phyloP scores from a whole-genome alignment of 2,797 vertebrate genomes.

The Salarias fasciatus region DNA sequence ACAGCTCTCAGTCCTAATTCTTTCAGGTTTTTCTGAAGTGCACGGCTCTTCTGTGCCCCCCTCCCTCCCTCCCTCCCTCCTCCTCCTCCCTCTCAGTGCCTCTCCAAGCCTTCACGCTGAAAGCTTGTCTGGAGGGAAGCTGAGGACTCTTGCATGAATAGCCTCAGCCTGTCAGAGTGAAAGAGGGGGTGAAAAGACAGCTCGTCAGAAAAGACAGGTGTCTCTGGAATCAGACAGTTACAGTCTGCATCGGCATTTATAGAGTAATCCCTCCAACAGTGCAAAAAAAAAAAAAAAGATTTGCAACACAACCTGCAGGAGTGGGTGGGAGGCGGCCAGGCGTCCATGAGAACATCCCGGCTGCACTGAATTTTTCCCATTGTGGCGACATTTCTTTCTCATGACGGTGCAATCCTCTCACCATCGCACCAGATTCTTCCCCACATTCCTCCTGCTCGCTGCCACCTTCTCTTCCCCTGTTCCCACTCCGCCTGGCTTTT shows the following conservation, averaged over 20 bases:
- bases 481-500: slow-evolving; percentile 58
- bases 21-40: slow-evolving; percentile 73
- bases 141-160: slow-evolving; percentile 71
- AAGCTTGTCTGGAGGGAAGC: slow-evolving; percentile 73
- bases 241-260: slow-evolving; percentile 26
- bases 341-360: slow-evolving; percentile 52
- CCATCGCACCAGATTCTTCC: slow-evolving; percentile 58
- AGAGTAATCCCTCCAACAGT: background rate
- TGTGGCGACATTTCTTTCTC: slow-evolving; percentile 49
- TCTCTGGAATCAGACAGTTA: slow-evolving; percentile 39
- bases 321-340: background rate
- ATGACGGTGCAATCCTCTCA: slow-evolving; percentile 46
- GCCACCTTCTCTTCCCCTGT: slow-evolving; percentile 70
- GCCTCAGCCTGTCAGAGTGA: slow-evolving; percentile 61
- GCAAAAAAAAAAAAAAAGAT: slow-evolving; percentile 2
- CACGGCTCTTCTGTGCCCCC: slow-evolving; percentile 42
- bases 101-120: slow-evolving; percentile 66
- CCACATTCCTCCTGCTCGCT: slow-evolving; percentile 63
- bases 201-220: slow-evolving; percentile 74
- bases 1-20: slow-evolving; percentile 71
- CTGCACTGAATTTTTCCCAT: slow-evolving; percentile 31
- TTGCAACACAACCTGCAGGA: slow-evolving; percentile 12
- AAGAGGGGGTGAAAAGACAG: slow-evolving; percentile 64
- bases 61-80: slow-evolving; percentile 34
- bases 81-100: slow-evolving; percentile 63